Evolutionary conservation across 2,888 invertebrate species (phyloP), one percentile per base, ranked within the genome.

Genomic region (Campoplex nolae): DNA sequence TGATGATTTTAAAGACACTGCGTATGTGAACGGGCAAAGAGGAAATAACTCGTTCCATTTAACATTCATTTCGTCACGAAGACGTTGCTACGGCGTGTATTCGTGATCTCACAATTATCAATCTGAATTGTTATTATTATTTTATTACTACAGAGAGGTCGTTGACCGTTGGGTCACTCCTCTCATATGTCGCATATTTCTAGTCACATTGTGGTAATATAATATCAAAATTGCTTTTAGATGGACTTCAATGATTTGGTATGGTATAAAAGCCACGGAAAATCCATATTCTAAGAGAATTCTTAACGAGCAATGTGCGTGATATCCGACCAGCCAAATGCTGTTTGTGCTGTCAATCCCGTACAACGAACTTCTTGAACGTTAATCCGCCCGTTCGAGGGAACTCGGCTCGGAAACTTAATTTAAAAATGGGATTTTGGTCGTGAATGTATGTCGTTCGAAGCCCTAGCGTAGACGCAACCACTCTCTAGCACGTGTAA

Each of bases 361-460:
- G 87, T 86, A 89, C 89, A 68, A 74, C 79, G 85, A 85, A 88
- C 76, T 78, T 82, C 79, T 87, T 76, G 77, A 28, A 45, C 65
- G 73, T 78, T 77, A 68, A 78, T 62, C 68, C 82, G 80, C 87
- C 16, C 62, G 13, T 32, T 88, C 88, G 68, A 83, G 87, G 38
- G 7, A 32, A 32, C 82, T 89, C 89, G 89, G 87, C 89, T 83
- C 70, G 75, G 79, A 85, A 83, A 74, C 87, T 88, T 87, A 88
- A 89, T 90, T 90, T 92, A 88, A 91, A 62, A 92, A 93, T 93
- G 88, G 91, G 92, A 92, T 93, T 92, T 89, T 89, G 90, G 91
- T 91, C 90, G 71, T 67, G 90, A 90, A 89, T 87, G 89, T 92
- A 90, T 91, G 92, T 90, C 92, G 91, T 90, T 88, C 79, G 93